These are phyloP conservation scores for Fistularia commersonii DNA, from an alignment of 2,797 vertebrate species.

Conservation along the genomic window DNA sequence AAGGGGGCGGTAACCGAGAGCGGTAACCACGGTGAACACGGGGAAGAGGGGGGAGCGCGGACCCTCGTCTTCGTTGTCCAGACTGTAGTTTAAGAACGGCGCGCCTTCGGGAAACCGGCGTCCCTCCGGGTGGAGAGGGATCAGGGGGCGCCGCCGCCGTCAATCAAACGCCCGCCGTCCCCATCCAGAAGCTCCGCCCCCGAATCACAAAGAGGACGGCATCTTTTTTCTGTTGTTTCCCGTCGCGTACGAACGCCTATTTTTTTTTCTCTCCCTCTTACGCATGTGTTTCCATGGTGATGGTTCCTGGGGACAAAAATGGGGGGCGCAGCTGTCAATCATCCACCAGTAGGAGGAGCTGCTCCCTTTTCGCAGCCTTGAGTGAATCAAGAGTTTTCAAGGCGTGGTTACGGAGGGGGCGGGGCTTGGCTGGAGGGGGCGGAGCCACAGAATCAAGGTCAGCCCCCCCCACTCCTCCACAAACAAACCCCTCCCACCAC, in stretches of 20 bases:
- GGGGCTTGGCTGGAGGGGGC: slow-evolving; percentile 35
- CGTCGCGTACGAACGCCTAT: slow-evolving; percentile 32
- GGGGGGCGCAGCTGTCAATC: slow-evolving; percentile 62
- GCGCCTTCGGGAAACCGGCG: slow-evolving; percentile 58
- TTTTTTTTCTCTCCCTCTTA: slow-evolving; percentile 28
- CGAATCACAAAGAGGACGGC: too few relatives aligned
- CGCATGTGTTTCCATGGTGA: slow-evolving; percentile 66
- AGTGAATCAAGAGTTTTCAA: slow-evolving; percentile 54
- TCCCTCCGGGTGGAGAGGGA: slow-evolving; percentile 66
- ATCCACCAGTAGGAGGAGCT: slow-evolving; percentile 46
- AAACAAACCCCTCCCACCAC: slow-evolving; percentile 62
- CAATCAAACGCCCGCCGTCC: slow-evolving; percentile 66
- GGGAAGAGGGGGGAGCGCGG: slow-evolving; percentile 61
- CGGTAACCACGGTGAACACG: slow-evolving; percentile 54
- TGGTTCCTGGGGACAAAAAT: slow-evolving; percentile 56
- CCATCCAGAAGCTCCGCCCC: slow-evolving; percentile 53
- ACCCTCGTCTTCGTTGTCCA: slow-evolving; percentile 62
- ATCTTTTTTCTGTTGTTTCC: slow-evolving; percentile 21
- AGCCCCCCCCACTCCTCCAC: slow-evolving; percentile 57
- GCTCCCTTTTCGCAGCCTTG: slow-evolving; percentile 33
- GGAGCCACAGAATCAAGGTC: too few relatives aligned
- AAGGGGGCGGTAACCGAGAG: slow-evolving; percentile 50
- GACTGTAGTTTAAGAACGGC: slow-evolving; percentile 66
- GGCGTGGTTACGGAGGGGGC: not conserved
- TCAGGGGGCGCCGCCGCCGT: slow-evolving; percentile 62